These are phyloP conservation scores for Elgaria multicarinata DNA, from an alignment of 2,113 vertebrate genomes.

Conservation along the genomic window DNA sequence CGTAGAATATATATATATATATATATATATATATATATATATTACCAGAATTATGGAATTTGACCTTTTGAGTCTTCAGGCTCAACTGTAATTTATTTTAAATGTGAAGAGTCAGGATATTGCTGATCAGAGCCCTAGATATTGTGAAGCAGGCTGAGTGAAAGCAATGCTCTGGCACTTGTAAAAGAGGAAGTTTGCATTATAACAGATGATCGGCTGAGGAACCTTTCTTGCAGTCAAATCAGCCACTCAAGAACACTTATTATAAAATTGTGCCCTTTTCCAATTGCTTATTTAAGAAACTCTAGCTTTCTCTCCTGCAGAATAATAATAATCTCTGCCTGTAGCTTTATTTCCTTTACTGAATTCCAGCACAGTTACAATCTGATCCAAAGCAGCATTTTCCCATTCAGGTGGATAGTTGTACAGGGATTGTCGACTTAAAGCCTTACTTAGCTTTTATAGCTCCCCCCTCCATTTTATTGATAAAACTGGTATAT, in stretches of 20 bases:
- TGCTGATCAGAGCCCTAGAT: not conserved
- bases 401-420: not conserved
- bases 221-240: conserved; percentile 19
- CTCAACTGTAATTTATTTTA: conserved; percentile 30
- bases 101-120: conserved; percentile 2
- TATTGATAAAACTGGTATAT: not conserved
- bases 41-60: not conserved
- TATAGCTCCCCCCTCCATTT: not conserved
- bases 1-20: not conserved
- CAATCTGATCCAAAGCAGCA: not conserved
- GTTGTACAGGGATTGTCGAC: not conserved
- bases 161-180: not conserved
- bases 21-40: not conserved
- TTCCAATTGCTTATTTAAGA: conserved; percentile 5
- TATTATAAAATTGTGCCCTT: not conserved
- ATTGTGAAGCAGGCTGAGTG: not conserved
- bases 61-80: not conserved
- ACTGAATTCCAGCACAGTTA: not conserved
- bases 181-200: conserved; percentile 17
- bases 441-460: not conserved
- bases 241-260: not conserved
- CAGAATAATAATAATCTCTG: not conserved
- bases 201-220: not conserved
- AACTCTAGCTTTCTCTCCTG: not conserved
- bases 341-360: not conserved